A percentile compares a stretch with the other conserved stretches of the same genome.
Evolutionary conservation across 2,113 vertebrate species (phyloP).

Genomic region (Hippoglossus stenolepis): DNA sequence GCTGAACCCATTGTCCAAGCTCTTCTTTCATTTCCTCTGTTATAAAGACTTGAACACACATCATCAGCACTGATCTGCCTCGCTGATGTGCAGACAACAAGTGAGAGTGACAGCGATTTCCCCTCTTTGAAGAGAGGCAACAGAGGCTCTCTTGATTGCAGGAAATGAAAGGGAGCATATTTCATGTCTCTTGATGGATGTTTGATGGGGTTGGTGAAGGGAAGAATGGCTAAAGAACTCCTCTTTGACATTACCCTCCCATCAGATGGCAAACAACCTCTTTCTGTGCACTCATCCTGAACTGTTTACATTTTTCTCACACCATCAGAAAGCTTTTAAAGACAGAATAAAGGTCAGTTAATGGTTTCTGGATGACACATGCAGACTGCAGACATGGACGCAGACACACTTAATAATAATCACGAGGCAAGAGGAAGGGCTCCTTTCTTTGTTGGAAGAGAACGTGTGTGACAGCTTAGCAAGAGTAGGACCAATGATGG

Average conservation of each 20-base stretch:
- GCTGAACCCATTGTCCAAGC: background rate
- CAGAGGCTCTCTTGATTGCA: background rate
- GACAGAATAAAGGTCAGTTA: background rate
- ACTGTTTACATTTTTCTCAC: background rate
- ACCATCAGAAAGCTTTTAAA: background rate
- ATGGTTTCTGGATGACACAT: background rate
- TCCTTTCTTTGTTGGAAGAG: background rate
- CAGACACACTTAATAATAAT: background rate
- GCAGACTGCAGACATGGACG: background rate
- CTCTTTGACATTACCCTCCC: background rate
- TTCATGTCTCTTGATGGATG: background rate
- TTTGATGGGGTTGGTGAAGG: background rate
- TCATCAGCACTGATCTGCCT: background rate
- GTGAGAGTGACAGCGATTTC: background rate
- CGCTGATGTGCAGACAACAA: slow-evolving; percentile 12
- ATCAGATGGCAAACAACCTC: background rate
- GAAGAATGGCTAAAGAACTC: background rate
- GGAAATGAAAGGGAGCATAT: slow-evolving; percentile 8
- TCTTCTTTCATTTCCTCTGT: slow-evolving; percentile 53
- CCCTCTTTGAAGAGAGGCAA: slow-evolving; percentile 4
- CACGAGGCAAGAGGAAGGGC: background rate
- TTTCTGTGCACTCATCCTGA: background rate
- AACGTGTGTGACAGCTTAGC: background rate
- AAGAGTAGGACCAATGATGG: background rate
- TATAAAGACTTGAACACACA: slow-evolving; percentile 13